phyloP scores from a whole-genome alignment of 2,113 vertebrate species.

The Haemorhous mexicanus region DNA sequence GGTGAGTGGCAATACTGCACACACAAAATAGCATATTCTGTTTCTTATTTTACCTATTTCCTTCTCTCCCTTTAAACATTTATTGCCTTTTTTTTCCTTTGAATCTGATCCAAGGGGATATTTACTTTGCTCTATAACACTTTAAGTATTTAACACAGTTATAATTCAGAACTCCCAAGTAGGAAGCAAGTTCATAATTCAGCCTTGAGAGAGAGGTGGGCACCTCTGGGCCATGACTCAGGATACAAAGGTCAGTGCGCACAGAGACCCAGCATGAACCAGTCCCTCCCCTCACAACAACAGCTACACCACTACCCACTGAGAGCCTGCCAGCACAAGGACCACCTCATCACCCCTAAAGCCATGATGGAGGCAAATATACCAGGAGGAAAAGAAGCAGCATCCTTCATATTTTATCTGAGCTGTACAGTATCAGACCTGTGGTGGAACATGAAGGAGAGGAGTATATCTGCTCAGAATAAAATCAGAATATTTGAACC shows the following conservation, averaged over 20 bases:
- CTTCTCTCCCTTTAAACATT: neutral
- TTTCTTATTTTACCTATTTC: slow-evolving; percentile 5
- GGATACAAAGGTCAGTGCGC: neutral
- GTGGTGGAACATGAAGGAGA: neutral
- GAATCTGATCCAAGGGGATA: neutral
- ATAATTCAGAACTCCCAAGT: slow-evolving; percentile 16
- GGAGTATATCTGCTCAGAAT: neutral
- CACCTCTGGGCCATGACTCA: neutral
- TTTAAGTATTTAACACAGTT: neutral
- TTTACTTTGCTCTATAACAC: neutral
- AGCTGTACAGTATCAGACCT: neutral
- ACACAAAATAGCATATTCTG: neutral
- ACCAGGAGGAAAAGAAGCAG: neutral
- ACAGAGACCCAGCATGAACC: neutral
- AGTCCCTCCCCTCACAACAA: neutral
- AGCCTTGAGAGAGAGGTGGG: neutral
- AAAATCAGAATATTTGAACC: neutral
- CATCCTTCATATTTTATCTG: neutral
- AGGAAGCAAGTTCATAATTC: neutral
- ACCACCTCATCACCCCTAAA: neutral
- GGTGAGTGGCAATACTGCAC: neutral
- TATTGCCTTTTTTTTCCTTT: neutral
- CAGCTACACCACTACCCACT: neutral
- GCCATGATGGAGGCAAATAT: neutral
- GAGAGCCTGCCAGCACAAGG: neutral